These are phyloP conservation scores for Neopipo cinnamomea DNA, from an alignment of 2,113 vertebrate species.

Conservation along the genomic window DNA sequence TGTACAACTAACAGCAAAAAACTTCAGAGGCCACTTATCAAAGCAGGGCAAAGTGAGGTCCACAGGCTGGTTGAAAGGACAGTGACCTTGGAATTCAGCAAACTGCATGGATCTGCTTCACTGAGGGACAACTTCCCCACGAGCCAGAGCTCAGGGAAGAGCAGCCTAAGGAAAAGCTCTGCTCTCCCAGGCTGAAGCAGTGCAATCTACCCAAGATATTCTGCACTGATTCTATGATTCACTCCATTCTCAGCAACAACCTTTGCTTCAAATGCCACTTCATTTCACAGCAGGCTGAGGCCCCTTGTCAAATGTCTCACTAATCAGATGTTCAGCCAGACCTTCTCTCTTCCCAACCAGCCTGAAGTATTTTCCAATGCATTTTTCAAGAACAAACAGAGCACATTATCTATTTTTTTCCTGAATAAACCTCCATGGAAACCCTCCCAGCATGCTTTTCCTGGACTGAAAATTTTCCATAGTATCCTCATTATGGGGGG, in stretches of 20 bases:
- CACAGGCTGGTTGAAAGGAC: neutral
- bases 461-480: neutral
- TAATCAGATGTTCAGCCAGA: neutral
- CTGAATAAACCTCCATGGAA: neutral
- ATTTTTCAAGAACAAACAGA: neutral
- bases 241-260: neutral
- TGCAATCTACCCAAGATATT: neutral
- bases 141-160: neutral
- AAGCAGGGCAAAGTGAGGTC: neutral
- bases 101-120: neutral
- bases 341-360: neutral
- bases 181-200: neutral
- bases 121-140: accelerated
- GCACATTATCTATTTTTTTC: neutral
- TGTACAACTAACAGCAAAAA: neutral
- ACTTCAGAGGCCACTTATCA: neutral
- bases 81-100: neutral
- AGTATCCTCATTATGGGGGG: neutral
- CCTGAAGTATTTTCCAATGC: neutral
- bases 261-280: neutral
- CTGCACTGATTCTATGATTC: neutral
- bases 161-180: neutral
- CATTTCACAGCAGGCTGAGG: neutral
- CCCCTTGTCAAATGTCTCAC: neutral
- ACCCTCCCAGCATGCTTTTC: neutral